Evolutionary conservation across 2,113 vertebrate genomes (phyloP).

Genomic region (Tychaedon coryphoeus): DNA sequence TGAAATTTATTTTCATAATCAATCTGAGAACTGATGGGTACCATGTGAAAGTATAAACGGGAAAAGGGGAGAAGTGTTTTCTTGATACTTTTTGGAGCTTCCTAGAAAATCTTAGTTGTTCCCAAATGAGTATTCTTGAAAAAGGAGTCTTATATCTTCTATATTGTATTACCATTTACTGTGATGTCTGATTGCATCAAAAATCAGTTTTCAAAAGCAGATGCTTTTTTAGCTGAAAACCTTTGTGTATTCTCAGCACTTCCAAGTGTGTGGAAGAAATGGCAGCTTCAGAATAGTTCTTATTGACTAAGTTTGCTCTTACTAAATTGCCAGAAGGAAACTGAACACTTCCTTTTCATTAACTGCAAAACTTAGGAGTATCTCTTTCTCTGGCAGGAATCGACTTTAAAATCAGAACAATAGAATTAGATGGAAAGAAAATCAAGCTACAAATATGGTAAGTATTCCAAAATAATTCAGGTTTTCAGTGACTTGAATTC

Average conservation of each 20-base stretch:
- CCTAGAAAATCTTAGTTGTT: neutral
- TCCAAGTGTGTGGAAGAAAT: constrained; percentile 44
- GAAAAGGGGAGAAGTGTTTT: neutral
- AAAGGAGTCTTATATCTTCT: neutral
- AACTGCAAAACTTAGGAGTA: constrained; percentile 46
- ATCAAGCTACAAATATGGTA: constrained; percentile 99
- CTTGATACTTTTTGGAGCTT: neutral
- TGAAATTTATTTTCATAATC: neutral
- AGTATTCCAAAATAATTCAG: constrained; percentile 50
- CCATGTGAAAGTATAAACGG: neutral
- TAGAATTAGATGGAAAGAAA: constrained; percentile 96
- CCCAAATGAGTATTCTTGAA: neutral
- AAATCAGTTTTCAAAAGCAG: neutral
- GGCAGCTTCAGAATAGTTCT: constrained; percentile 29
- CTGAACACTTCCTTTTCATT: neutral
- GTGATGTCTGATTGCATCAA: neutral
- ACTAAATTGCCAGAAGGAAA: neutral
- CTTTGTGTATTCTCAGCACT: constrained; percentile 25
- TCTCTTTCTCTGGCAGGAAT: constrained; percentile 84
- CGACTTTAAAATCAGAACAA: constrained; percentile 98
- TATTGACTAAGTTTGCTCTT: neutral
- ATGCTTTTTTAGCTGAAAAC: neutral
- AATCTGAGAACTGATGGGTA: neutral
- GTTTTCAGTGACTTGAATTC: neutral
- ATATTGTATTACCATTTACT: neutral